These are phyloP conservation scores for Chrysolina oricalcia DNA, from an alignment of 2,888 invertebrate genomes.

Conservation along the genomic window DNA sequence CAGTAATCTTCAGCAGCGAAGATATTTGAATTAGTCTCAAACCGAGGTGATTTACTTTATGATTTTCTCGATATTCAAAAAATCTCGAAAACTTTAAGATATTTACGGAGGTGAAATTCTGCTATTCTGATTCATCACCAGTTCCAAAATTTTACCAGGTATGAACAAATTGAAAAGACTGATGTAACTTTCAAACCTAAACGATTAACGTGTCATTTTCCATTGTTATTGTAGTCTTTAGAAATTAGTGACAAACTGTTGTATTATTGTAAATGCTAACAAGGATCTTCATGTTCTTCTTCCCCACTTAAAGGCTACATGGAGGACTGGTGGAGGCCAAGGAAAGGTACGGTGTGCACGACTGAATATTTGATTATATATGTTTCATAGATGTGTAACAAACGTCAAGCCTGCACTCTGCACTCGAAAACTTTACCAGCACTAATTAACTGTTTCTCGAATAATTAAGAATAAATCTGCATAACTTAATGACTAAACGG, in stretches of 20 bases:
- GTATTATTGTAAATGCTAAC: conserved; percentile 67
- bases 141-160: background rate
- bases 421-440: conserved; percentile 25
- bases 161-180: no score
- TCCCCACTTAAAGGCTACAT: conserved; percentile 97
- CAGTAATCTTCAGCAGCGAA: no score
- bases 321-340: conserved; percentile 98
- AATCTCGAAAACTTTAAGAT: no score
- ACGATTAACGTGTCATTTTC: background rate
- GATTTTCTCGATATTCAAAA: no score
- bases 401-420: conserved; percentile 24
- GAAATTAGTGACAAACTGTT: conserved; percentile 55
- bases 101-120: no score
- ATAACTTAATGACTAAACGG: background rate
- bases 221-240: conserved; percentile 29
- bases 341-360: conserved; percentile 83
- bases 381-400: conserved; percentile 28
- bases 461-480: background rate
- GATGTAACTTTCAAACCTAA: no score
- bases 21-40: no score
- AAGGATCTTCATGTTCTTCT: conserved; percentile 83
- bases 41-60: no score
- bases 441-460: background rate
- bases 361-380: conserved; percentile 24
- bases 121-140: no score